A percentile compares a stretch with the other conserved stretches of the same genome.
Evolutionary conservation across 1,140 invertebrate species (phyloP).

Genomic region (Ruditapes philippinarum): DNA sequence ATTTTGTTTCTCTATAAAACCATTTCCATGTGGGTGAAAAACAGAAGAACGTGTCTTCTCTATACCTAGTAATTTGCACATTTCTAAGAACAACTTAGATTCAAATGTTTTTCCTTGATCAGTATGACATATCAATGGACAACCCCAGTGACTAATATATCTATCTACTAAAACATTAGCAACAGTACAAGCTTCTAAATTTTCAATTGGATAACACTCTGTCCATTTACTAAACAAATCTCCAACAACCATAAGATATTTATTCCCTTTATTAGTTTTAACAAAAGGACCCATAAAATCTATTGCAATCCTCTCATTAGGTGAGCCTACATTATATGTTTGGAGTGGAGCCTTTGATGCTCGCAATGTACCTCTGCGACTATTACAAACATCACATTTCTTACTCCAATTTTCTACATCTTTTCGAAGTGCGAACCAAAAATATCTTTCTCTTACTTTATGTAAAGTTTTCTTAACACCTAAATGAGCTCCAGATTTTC

Average conservation of each 20-base stretch:
- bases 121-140: slow-evolving; percentile 81
- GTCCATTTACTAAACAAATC: slow-evolving; percentile 76
- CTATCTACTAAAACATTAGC: slow-evolving; percentile 81
- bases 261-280: too few species aligned
- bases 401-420: slow-evolving; percentile 41
- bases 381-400: too few species aligned
- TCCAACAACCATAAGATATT: slow-evolving; percentile 72
- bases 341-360: too few species aligned
- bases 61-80: slow-evolving; percentile 62
- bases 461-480: not conserved
- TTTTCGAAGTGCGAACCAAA: not conserved
- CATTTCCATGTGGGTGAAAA: slow-evolving; percentile 68
- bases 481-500: too few species aligned
- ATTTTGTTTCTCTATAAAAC: slow-evolving; percentile 71
- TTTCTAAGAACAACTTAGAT: too few species aligned
- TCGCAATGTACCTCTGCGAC: too few species aligned
- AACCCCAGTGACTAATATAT: slow-evolving; percentile 81
- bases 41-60: slow-evolving; percentile 65
- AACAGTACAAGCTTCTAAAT: slow-evolving; percentile 74
- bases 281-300: slow-evolving; percentile 58
- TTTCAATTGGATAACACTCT: too few species aligned
- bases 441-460: not conserved
- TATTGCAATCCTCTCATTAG: slow-evolving; percentile 46
- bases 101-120: slow-evolving; percentile 83
- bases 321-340: slow-evolving; percentile 57